Percentiles rank a stretch among this genome's conserved stretches.
Evolutionary conservation across 1,140 invertebrate species (phyloP).

Genomic region (Pseudomyrmex flavicornis): DNA sequence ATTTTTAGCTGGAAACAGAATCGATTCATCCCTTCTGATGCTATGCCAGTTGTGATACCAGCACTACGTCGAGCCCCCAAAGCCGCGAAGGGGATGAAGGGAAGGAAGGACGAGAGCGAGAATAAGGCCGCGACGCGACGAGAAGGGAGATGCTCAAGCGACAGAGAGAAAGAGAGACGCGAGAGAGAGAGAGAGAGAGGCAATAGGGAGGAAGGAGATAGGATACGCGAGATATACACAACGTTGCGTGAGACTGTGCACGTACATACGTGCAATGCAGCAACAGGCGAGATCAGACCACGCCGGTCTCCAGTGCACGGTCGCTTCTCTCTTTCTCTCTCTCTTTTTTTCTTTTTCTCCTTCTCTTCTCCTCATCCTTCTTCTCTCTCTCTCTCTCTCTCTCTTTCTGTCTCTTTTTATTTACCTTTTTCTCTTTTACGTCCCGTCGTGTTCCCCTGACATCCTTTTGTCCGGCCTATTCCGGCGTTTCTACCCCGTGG

Average conservation of each 20-base stretch:
- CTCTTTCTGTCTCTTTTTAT: too few species aligned
- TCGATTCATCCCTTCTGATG: conserved; percentile 75
- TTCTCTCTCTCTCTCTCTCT: too few species aligned
- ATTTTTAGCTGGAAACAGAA: conserved; percentile 76
- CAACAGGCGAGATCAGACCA: conserved; percentile 46
- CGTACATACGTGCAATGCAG: conserved; percentile 8
- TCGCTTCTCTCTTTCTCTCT: not conserved
- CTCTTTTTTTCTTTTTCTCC: not conserved
- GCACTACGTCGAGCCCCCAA: conserved; percentile 29
- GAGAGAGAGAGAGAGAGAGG: not conserved
- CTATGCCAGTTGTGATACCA: conserved; percentile 60
- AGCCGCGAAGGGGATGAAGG: conserved; percentile 25
- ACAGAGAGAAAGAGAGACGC: not conserved
- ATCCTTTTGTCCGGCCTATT: conserved; percentile 19
- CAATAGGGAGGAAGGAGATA: not conserved
- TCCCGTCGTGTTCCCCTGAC: not conserved
- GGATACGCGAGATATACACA: not conserved
- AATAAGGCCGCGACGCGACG: conserved; percentile 35
- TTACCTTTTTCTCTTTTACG: not conserved
- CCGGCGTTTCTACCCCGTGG: not conserved
- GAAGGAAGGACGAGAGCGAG: not conserved
- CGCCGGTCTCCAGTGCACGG: not conserved
- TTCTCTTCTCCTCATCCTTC: too few species aligned
- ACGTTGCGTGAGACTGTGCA: not conserved
- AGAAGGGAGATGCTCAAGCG: not conserved